A percentile compares a stretch with the other conserved stretches of the same genome.
Evolutionary conservation across 2,113 vertebrate genomes (phyloP).

Genomic region (Ginglymostoma cirratum): DNA sequence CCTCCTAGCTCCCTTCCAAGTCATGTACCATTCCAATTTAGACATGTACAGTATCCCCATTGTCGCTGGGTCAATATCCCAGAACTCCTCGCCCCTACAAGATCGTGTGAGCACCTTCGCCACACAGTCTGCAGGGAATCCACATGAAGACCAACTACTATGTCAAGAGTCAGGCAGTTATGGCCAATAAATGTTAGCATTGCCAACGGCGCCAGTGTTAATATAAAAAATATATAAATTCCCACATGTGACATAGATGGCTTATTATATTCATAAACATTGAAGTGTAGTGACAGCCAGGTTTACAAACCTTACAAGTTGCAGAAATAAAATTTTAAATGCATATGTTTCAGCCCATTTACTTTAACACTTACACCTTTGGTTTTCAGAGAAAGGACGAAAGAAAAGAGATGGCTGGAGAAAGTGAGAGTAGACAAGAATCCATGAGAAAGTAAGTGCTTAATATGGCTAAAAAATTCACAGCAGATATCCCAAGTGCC

Average conservation of each 20-base stretch:
- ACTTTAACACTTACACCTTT: not conserved
- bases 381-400: not conserved
- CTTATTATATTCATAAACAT: not conserved
- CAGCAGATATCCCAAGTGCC: not conserved
- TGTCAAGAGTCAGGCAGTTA: not conserved
- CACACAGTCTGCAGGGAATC: not conserved
- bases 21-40: not conserved
- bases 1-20: not conserved
- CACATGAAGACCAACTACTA: not conserved
- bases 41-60: not conserved
- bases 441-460: not conserved
- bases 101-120: not conserved
- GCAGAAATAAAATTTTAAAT: not conserved
- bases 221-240: not conserved
- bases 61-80: not conserved
- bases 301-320: not conserved
- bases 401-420: not conserved
- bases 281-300: not conserved
- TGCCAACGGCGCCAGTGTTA: not conserved
- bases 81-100: not conserved
- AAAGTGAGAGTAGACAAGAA: not conserved
- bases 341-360: not conserved
- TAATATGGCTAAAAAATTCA: not conserved
- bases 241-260: not conserved
- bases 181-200: not conserved